Evolutionary conservation across 2,797 vertebrate genomes (phyloP).

Genomic region (Alectoris magna): DNA sequence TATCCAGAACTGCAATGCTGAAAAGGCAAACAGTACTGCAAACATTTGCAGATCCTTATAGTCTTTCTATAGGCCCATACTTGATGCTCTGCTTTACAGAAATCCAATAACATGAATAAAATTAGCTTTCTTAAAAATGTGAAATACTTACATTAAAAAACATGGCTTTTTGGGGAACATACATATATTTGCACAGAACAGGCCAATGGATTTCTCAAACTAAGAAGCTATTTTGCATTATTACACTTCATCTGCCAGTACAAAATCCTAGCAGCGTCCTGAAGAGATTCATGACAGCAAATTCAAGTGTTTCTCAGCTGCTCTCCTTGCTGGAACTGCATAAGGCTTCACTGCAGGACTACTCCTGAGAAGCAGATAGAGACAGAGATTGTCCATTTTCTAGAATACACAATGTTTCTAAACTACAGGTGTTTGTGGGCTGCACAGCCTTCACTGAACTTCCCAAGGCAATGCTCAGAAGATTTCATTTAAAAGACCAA

Average conservation of each 20-base stretch:
- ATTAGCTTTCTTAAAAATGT: background rate
- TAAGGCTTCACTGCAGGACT: background rate
- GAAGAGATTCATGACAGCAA: background rate
- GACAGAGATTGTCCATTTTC: background rate
- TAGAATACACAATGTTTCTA: background rate
- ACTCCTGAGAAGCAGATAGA: background rate
- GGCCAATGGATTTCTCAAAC: background rate
- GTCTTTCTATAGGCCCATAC: background rate
- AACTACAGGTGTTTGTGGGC: background rate
- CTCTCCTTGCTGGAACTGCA: background rate
- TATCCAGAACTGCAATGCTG: no score
- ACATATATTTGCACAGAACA: background rate
- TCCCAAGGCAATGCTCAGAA: background rate
- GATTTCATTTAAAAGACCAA: background rate
- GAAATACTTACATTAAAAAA: background rate
- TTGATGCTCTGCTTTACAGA: background rate
- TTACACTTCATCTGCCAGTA: background rate
- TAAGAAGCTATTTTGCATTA: background rate
- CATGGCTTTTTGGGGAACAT: accelerated
- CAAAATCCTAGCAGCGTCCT: background rate
- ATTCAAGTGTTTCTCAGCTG: background rate
- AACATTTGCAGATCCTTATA: background rate
- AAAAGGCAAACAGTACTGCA: background rate
- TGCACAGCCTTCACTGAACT: background rate
- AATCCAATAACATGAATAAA: background rate